Percentiles rank a stretch among this genome's conserved stretches.
Conservation (phyloP, 2,113 vertebrate genomes). For the Pteruthius melanotis region DNA sequence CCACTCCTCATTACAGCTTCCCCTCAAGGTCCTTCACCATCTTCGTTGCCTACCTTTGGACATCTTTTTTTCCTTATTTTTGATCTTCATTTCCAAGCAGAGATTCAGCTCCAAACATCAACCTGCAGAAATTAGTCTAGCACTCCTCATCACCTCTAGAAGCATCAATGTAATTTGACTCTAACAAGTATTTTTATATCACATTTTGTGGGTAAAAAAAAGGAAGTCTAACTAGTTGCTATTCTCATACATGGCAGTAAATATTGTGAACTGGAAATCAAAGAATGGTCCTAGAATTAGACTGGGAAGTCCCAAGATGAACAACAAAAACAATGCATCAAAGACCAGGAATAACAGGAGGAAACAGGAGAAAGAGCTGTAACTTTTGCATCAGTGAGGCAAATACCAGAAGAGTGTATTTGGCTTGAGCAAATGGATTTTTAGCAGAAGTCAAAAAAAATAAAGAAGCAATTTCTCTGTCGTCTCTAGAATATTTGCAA, state of each 20-base stretch:
- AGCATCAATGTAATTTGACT: background rate
- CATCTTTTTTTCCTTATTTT: background rate
- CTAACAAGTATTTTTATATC: background rate
- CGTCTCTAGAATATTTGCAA: background rate
- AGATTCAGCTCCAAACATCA: background rate
- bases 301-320: background rate
- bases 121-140: background rate
- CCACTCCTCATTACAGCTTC: accelerated
- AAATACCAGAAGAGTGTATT: background rate
- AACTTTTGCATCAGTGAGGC: background rate
- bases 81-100: background rate
- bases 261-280: background rate
- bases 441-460: background rate
- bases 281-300: background rate
- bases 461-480: background rate
- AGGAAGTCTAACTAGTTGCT: background rate
- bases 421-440: background rate
- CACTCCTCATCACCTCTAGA: background rate
- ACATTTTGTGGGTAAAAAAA: background rate
- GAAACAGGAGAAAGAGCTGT: background rate
- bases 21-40: background rate
- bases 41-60: background rate
- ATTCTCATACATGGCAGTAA: background rate
- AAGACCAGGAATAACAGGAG: background rate
- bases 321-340: background rate